Percentiles rank a stretch among this genome's conserved stretches.
Evolutionary conservation across 92 coral and sea anemone species (phyloP).

Genomic region (Siderastrea radians): DNA sequence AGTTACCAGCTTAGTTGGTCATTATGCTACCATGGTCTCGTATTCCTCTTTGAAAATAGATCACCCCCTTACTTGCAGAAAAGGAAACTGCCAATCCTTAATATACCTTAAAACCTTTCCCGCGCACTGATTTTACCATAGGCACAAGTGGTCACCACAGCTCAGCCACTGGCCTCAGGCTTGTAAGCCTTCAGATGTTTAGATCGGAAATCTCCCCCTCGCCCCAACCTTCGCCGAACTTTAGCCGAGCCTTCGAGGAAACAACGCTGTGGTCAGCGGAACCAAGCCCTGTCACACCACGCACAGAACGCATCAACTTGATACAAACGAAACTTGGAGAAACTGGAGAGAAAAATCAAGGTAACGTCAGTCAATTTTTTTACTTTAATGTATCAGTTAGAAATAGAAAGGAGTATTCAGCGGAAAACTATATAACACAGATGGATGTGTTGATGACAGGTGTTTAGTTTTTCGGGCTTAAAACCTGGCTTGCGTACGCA

Average conservation of each 20-base stretch:
- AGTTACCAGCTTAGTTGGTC: too few species aligned
- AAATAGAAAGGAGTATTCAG: too few species aligned
- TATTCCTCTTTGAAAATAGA: too few species aligned
- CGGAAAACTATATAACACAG: too few species aligned
- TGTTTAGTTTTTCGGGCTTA: too few species aligned
- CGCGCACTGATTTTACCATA: not conserved
- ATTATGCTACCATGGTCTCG: too few species aligned
- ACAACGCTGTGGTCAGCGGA: not conserved
- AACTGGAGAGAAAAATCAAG: not conserved
- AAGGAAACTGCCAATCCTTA: too few species aligned
- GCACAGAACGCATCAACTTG: not conserved
- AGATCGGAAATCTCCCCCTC: constrained; percentile 16
- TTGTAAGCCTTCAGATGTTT: constrained; percentile 6
- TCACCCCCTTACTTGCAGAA: too few species aligned
- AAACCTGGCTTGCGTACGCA: too few species aligned
- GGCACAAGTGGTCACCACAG: constrained; percentile 8
- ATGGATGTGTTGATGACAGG: too few species aligned
- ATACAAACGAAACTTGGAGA: not conserved
- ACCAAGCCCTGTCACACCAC: not conserved
- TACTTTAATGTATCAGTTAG: too few species aligned
- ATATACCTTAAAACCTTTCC: not conserved
- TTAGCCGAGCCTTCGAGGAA: not conserved
- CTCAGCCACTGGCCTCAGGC: constrained; percentile 6
- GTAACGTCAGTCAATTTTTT: not conserved
- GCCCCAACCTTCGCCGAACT: constrained; percentile 14